These are phyloP conservation scores for Zygothrica quintamaculata DNA, from an alignment of 2,888 invertebrate species.

Conservation along the genomic window DNA sequence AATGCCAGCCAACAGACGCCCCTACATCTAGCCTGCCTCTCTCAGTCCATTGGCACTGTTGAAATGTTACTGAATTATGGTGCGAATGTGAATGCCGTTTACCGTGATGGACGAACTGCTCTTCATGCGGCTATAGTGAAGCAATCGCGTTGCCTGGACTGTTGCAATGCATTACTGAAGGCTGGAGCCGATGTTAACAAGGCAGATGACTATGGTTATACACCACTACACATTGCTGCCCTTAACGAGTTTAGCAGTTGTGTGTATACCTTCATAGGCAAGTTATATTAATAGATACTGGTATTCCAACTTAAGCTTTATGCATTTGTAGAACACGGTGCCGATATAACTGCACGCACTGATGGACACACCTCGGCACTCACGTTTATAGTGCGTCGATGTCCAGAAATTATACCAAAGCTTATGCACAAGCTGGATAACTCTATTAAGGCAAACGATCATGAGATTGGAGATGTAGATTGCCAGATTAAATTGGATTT, in stretches of 20 bases:
- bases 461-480: slow-evolving; percentile 93
- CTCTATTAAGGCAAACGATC: slow-evolving; percentile 91
- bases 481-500: slow-evolving; percentile 91
- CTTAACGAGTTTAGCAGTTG: slow-evolving; percentile 92
- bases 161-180: slow-evolving; percentile 88
- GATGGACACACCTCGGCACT: slow-evolving; percentile 92
- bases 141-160: slow-evolving; percentile 88
- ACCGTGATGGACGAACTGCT: slow-evolving; percentile 91
- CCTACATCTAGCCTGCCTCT: slow-evolving; percentile 92
- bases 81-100: slow-evolving; percentile 88
- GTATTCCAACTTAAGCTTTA: no score
- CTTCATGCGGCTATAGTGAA: slow-evolving; percentile 92
- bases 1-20: slow-evolving; percentile 92
- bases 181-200: slow-evolving; percentile 90
- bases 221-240: slow-evolving; percentile 92
- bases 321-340: slow-evolving; percentile 87
- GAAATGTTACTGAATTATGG: slow-evolving; percentile 88
- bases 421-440: slow-evolving; percentile 89
- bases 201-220: slow-evolving; percentile 92
- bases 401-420: slow-evolving; percentile 91
- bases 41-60: slow-evolving; percentile 91
- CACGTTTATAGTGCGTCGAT: slow-evolving; percentile 92
- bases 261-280: slow-evolving; percentile 88
- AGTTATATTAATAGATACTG: no score
- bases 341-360: slow-evolving; percentile 92